These are phyloP conservation scores for Metopia argyrocephala DNA, from an alignment of 2,888 invertebrate genomes.

Conservation along the genomic window DNA sequence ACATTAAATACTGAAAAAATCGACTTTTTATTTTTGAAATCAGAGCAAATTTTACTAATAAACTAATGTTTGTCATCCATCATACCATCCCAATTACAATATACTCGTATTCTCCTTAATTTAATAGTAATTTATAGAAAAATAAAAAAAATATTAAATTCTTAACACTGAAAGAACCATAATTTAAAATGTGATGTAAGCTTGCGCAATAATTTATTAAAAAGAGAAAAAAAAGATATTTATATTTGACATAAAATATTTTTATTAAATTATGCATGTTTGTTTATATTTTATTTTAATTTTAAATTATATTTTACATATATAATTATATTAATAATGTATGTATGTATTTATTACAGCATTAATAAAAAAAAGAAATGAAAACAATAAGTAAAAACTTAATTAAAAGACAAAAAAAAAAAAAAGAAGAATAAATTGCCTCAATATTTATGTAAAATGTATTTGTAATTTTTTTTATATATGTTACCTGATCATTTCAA, in stretches of 20 bases:
- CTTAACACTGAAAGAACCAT: conserved; percentile 1
- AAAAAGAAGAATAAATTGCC: conserved; percentile 35
- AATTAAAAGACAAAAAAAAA: not conserved
- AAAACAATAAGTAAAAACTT: not conserved
- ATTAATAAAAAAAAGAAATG: not conserved
- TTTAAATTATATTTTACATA: too few species aligned
- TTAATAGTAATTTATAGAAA: conserved; percentile 18
- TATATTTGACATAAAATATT: conserved; percentile 23
- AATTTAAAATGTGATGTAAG: conserved; percentile 54
- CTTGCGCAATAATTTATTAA: conserved; percentile 55
- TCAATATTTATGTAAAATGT: conserved; percentile 38
- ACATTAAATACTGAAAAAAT: too few species aligned
- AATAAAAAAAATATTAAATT: not conserved
- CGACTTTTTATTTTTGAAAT: too few species aligned
- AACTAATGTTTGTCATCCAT: not conserved
- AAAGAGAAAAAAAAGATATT: conserved; percentile 13
- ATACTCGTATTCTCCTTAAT: not conserved
- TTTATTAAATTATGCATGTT: conserved; percentile 23
- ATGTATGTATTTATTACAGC: too few species aligned
- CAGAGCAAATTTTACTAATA: too few species aligned
- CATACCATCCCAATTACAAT: not conserved
- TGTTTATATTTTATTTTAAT: not conserved
- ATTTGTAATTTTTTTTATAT: conserved; percentile 37
- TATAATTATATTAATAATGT: too few species aligned
- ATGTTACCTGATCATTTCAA: conserved; percentile 45